A percentile compares a stretch with the other conserved stretches of the same genome.
phyloP scores from a whole-genome alignment of 1,140 invertebrate genomes.

The Calliopsis andreniformis region DNA sequence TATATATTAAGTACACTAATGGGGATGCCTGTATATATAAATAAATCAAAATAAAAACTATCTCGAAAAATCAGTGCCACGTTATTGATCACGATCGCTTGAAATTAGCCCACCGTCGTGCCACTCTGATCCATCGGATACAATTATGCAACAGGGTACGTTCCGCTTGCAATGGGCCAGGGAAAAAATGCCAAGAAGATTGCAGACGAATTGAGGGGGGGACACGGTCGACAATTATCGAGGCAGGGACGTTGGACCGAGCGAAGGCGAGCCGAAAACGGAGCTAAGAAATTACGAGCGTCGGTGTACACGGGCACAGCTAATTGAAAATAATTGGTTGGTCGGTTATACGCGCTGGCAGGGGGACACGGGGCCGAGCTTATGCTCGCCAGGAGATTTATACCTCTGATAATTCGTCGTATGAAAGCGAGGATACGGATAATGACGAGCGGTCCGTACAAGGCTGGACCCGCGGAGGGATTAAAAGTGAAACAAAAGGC shows the following conservation, averaged over 20 bases:
- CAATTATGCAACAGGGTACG: conserved; percentile 5
- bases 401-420: conserved; percentile 62
- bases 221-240: conserved; percentile 37
- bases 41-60: too few relatives aligned
- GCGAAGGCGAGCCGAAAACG: conserved; percentile 53
- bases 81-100: too few relatives aligned
- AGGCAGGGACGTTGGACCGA: not conserved
- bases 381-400: conserved; percentile 27
- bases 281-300: conserved; percentile 58
- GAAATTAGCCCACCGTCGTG: too few relatives aligned
- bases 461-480: conserved; percentile 25
- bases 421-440: conserved; percentile 56
- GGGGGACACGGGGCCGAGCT: conserved; percentile 61
- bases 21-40: too few relatives aligned
- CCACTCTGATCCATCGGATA: too few relatives aligned
- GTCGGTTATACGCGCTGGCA: conserved; percentile 51
- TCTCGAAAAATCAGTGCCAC: too few relatives aligned
- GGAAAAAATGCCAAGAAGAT: conserved; percentile 1
- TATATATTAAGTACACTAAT: too few relatives aligned
- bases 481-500: conserved; percentile 17
- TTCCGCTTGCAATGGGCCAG: not conserved
- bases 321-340: conserved; percentile 69
- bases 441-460: conserved; percentile 47
- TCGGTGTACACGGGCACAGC: conserved; percentile 40
- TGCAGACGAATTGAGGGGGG: conserved; percentile 2